Conservation (phyloP, 2,797 vertebrate species). For the Xenopus petersii region DNA sequence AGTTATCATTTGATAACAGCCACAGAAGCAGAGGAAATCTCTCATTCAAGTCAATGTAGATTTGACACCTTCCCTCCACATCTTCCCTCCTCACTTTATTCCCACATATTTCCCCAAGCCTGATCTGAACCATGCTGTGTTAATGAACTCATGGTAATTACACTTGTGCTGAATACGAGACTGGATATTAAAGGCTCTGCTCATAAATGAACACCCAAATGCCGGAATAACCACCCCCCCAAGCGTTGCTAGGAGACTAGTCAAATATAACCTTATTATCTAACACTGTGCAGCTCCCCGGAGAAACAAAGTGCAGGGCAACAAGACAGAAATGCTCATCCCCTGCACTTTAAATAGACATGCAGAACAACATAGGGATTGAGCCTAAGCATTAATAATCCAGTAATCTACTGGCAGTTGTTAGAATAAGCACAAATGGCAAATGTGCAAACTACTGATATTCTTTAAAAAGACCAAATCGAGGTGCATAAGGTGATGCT, state of each 20-base stretch:
- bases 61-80: slow-evolving; percentile 11
- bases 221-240: slow-evolving; percentile 33
- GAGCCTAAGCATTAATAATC: neutral
- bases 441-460: neutral
- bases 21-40: slow-evolving; percentile 55
- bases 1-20: slow-evolving; percentile 68
- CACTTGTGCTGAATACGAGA: slow-evolving; percentile 41
- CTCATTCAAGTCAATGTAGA: slow-evolving; percentile 34
- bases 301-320: slow-evolving; percentile 24
- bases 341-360: slow-evolving; percentile 12
- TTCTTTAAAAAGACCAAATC: no score
- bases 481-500: no score
- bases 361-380: slow-evolving; percentile 15
- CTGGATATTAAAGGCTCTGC: slow-evolving; percentile 44
- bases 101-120: slow-evolving; percentile 22
- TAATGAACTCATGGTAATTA: slow-evolving; percentile 48
- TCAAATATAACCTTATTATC: slow-evolving; percentile 48
- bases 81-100: slow-evolving; percentile 7
- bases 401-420: neutral
- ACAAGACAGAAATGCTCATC: slow-evolving; percentile 32
- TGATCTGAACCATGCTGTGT: slow-evolving; percentile 30
- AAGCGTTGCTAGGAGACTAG: slow-evolving; percentile 47
- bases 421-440: neutral
- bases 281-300: slow-evolving; percentile 36
- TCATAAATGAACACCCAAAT: slow-evolving; percentile 43